A percentile compares a stretch with the other conserved stretches of the same genome.
These are phyloP conservation scores for Scolanthus callimorphus DNA, from an alignment of 92 coral and sea anemone genomes.

Conservation along the genomic window DNA sequence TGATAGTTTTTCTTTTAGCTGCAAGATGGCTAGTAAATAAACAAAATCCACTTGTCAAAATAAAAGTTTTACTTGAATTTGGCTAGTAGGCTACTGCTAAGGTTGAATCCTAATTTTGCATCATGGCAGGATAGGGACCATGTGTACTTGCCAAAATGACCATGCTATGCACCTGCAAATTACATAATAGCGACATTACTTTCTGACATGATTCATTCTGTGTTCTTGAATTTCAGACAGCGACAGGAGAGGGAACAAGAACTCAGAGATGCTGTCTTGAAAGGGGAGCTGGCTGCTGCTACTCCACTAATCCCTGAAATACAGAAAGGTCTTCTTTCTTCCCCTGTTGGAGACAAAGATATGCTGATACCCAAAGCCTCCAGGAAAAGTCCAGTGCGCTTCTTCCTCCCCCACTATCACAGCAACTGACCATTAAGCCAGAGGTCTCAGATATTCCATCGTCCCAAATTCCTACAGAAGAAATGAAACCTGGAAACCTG, in stretches of 20 bases:
- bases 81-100: too few relatives aligned
- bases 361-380: constrained; percentile 41
- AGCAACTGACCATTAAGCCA: neutral
- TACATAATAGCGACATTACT: neutral
- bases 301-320: neutral
- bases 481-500: neutral
- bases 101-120: too few relatives aligned
- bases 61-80: too few relatives aligned
- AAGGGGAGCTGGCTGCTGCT: neutral
- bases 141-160: too few relatives aligned
- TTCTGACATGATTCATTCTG: neutral
- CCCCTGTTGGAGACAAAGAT: constrained; percentile 14
- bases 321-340: neutral
- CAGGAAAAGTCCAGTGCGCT: constrained; percentile 60
- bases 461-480: too few relatives aligned
- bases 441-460: neutral
- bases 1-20: too few relatives aligned
- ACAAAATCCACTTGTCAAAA: too few relatives aligned
- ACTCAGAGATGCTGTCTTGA: neutral
- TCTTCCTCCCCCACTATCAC: constrained; percentile 31
- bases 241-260: neutral
- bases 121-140: too few relatives aligned
- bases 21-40: too few relatives aligned
- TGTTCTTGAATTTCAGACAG: neutral
- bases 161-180: too few relatives aligned